Evolutionary conservation across 2,113 vertebrate species (phyloP).

Genomic region (Blennius ocellaris): DNA sequence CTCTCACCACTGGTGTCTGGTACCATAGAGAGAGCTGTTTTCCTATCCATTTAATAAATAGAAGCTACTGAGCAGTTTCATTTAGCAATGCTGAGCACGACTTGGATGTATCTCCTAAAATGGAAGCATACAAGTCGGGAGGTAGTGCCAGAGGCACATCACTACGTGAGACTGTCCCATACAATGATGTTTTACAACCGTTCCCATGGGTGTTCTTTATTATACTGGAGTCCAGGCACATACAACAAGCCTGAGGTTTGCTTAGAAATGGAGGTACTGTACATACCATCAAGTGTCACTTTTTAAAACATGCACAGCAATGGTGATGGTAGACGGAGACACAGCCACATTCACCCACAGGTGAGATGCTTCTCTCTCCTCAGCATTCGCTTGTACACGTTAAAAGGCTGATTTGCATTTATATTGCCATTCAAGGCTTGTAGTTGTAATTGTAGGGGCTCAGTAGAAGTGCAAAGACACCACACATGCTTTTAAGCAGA

Average conservation of each 20-base stretch:
- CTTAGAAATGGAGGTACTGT: constrained; percentile 38
- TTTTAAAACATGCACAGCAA: constrained; percentile 41
- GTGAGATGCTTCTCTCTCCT: constrained; percentile 56
- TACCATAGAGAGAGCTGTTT: constrained; percentile 42
- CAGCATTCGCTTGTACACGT: constrained; percentile 68
- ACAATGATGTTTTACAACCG: constrained; percentile 35
- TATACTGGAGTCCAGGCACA: constrained; percentile 34
- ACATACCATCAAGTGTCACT: constrained; percentile 36
- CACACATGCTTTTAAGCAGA: constrained; percentile 13
- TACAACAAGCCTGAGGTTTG: constrained; percentile 34
- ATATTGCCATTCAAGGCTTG: constrained; percentile 74
- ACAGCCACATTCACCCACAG: constrained; percentile 67
- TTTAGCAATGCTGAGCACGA: constrained; percentile 23
- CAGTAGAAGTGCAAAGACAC: constrained; percentile 40
- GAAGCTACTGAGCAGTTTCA: constrained; percentile 10
- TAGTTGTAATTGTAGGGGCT: constrained; percentile 69
- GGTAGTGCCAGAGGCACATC: constrained; percentile 3
- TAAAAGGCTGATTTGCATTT: constrained; percentile 83
- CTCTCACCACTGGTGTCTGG: constrained; percentile 44
- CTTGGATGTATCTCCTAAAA: constrained; percentile 20
- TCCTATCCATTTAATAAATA: constrained; percentile 35
- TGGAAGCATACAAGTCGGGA: constrained; percentile 12
- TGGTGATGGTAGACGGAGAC: constrained; percentile 38
- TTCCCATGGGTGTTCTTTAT: constrained; percentile 26
- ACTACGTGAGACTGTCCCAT: neutral